Evolutionary conservation across 2,797 vertebrate species (phyloP).

Genomic region (Tinamus major): DNA sequence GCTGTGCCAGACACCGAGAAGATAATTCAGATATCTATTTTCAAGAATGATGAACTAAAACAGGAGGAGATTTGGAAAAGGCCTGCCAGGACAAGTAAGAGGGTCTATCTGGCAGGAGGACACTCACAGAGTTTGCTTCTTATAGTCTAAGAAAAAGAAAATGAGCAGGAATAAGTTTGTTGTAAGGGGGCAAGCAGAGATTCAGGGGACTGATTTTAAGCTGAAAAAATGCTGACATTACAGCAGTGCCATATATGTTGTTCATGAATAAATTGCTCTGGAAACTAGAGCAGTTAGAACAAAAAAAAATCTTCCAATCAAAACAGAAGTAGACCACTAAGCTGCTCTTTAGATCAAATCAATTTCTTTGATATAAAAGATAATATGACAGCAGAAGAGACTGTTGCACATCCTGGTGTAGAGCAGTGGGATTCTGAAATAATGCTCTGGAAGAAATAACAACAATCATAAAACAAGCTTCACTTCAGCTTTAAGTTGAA

Average conservation of each 20-base stretch:
- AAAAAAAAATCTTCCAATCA: constrained; percentile 19
- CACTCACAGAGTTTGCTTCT: neutral
- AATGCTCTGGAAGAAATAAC: neutral
- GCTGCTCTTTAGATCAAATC: neutral
- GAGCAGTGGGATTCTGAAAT: neutral
- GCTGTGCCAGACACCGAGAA: neutral
- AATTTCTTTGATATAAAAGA: neutral
- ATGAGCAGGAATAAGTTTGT: neutral
- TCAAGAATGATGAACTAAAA: neutral
- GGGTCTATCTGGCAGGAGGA: neutral
- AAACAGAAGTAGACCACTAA: constrained; percentile 44
- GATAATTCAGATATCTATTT: neutral
- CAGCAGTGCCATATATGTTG: neutral
- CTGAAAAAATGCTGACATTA: constrained; percentile 27
- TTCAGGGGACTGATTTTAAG: constrained; percentile 47
- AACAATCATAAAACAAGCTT: neutral
- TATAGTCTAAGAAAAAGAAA: constrained; percentile 18
- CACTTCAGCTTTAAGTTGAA: neutral
- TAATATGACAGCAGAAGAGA: neutral
- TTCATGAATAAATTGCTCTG: constrained; percentile 22
- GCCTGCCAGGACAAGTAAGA: neutral
- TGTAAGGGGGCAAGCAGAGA: neutral
- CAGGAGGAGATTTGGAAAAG: neutral
- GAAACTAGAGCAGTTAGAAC: constrained; percentile 43
- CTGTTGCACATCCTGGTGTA: neutral